phyloP scores from a whole-genome alignment of 2,113 vertebrate species.

The Eublepharis macularius region DNA sequence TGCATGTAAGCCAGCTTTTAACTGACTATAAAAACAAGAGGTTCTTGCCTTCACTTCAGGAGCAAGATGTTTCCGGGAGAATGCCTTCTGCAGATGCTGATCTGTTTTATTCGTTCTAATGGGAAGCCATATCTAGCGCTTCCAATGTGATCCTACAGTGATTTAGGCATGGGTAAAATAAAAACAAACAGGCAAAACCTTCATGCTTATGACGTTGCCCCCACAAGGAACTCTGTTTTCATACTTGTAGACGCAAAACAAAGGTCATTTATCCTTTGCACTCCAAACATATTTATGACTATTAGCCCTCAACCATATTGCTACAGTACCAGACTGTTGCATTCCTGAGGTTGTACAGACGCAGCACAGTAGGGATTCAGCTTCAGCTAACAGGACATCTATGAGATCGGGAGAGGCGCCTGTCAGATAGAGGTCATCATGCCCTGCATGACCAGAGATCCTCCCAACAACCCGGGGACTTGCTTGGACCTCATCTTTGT shows the following conservation, averaged over 20 bases:
- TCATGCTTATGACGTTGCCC: slow-evolving; percentile 31
- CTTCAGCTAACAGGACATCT: neutral
- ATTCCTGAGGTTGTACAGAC: slow-evolving; percentile 6
- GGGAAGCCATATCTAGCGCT: slow-evolving; percentile 27
- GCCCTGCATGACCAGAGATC: slow-evolving; percentile 10
- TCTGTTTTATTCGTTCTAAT: slow-evolving; percentile 8
- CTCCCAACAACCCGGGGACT: neutral
- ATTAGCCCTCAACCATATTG: neutral
- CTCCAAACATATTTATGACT: neutral
- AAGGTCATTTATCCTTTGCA: neutral
- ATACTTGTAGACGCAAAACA: neutral
- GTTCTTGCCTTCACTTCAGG: neutral
- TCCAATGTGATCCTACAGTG: neutral
- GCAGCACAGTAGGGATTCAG: neutral
- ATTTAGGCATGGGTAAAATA: neutral
- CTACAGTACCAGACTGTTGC: slow-evolving; percentile 17
- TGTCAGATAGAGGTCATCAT: neutral
- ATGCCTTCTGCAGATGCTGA: neutral
- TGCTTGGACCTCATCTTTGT: slow-evolving; percentile 8
- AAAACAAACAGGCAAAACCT: slow-evolving; percentile 4
- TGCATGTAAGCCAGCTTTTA: slow-evolving; percentile 27
- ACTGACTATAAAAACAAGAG: neutral
- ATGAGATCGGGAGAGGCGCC: neutral
- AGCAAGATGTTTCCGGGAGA: neutral
- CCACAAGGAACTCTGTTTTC: neutral